A percentile compares a stretch with the other conserved stretches of the same genome.
These are phyloP conservation scores for Erpobdella octoculata DNA, from an alignment of 2,888 invertebrate species.

Conservation along the genomic window DNA sequence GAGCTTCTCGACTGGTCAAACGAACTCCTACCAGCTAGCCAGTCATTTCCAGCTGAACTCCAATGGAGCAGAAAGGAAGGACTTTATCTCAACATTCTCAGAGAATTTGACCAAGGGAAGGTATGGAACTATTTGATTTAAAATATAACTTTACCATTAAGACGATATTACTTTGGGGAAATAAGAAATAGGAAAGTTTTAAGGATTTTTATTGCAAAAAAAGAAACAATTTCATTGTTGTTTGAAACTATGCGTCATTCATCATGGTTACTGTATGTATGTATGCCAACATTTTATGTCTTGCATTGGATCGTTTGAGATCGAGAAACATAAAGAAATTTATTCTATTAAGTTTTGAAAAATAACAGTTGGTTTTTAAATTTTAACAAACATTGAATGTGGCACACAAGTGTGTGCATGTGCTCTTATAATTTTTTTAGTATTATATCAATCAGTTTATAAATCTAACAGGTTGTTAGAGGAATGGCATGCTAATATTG, in stretches of 20 bases:
- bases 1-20: conserved; percentile 72
- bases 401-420: no score
- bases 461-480: no score
- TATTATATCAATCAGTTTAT: no score
- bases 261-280: no score
- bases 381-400: no score
- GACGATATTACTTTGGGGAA: neutral
- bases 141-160: neutral
- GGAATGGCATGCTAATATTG: no score
- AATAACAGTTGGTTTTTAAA: no score
- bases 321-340: no score
- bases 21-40: conserved; percentile 46
- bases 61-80: conserved; percentile 84
- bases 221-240: neutral
- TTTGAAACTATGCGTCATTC: neutral
- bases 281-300: no score
- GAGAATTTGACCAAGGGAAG: conserved; percentile 87
- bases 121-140: conserved; percentile 50
- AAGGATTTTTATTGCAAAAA: neutral
- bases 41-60: conserved; percentile 63
- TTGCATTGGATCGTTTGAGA: no score
- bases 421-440: no score
- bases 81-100: conserved; percentile 77
- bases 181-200: neutral
- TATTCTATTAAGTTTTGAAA: no score